phyloP scores from a whole-genome alignment of 1,140 invertebrate genomes.

The Papilio helenus region DNA sequence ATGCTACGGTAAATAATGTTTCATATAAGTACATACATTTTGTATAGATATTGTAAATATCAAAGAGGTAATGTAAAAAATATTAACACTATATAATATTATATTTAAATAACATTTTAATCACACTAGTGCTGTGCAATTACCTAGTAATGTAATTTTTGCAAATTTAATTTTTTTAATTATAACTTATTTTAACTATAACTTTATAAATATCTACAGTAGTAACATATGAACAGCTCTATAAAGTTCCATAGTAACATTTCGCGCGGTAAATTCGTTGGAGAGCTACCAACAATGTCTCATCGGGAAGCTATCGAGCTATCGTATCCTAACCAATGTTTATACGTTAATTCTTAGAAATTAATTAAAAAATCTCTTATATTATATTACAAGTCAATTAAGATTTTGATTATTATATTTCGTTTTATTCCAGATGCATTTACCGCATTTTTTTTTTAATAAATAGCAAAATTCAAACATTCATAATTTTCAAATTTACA shows the following conservation, averaged over 20 bases:
- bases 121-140: too few species aligned
- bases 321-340: neutral
- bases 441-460: too few species aligned
- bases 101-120: neutral
- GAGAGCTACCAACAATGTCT: neutral
- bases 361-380: too few species aligned
- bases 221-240: neutral
- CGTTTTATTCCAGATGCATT: too few species aligned
- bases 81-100: neutral
- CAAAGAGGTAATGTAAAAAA: neutral
- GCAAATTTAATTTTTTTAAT: too few species aligned
- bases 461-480: too few species aligned
- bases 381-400: too few species aligned
- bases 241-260: neutral
- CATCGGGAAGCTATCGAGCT: neutral
- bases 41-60: neutral
- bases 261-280: neutral
- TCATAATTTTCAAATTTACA: too few species aligned
- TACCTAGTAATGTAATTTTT: too few species aligned
- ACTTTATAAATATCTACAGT: neutral
- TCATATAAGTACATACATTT: conserved; percentile 1
- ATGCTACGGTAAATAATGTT: conserved; percentile 65
- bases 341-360: neutral
- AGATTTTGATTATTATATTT: too few species aligned
- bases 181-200: neutral